These are phyloP conservation scores for Meiosimyza decipiens DNA, from an alignment of 2,888 invertebrate genomes.

Conservation along the genomic window DNA sequence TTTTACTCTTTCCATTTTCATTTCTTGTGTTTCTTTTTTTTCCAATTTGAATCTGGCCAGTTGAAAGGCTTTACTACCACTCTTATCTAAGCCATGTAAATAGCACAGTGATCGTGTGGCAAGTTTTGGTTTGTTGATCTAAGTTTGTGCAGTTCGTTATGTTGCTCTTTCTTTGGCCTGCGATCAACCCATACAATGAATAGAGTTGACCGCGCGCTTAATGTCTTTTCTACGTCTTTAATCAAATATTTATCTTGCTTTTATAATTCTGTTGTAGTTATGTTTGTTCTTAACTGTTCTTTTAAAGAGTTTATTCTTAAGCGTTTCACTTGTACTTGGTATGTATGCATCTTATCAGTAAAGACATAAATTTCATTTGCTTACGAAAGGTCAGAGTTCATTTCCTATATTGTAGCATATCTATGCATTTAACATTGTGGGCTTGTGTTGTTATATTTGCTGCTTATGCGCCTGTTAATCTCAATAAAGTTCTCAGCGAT, in stretches of 20 bases:
- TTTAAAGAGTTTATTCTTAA: constrained; percentile 2
- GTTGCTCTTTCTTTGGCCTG: not conserved
- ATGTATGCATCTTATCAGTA: constrained; percentile 16
- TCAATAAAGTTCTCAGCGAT: no score
- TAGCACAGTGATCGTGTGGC: not conserved
- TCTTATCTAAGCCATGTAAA: no score
- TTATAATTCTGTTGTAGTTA: constrained; percentile 36
- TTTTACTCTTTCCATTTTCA: not conserved
- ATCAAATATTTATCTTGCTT: constrained; percentile 30
- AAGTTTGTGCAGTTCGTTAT: constrained; percentile 12
- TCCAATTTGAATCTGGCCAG: not conserved
- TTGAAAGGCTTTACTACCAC: not conserved
- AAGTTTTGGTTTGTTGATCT: constrained; percentile 19
- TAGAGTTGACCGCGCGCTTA: not conserved
- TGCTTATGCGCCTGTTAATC: not conserved
- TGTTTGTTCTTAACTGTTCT: constrained; percentile 32
- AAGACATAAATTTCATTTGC: constrained; percentile 30
- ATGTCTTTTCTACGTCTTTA: constrained; percentile 18
- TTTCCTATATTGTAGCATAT: constrained; percentile 6
- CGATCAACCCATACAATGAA: not conserved
- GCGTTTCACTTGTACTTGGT: not conserved
- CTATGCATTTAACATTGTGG: not conserved
- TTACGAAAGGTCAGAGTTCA: constrained; percentile 18
- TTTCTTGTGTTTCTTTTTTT: not conserved
- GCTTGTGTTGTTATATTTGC: not conserved